Evolutionary conservation across 2,113 vertebrate species (phyloP).

Genomic region (Austrofundulus limnaeus): DNA sequence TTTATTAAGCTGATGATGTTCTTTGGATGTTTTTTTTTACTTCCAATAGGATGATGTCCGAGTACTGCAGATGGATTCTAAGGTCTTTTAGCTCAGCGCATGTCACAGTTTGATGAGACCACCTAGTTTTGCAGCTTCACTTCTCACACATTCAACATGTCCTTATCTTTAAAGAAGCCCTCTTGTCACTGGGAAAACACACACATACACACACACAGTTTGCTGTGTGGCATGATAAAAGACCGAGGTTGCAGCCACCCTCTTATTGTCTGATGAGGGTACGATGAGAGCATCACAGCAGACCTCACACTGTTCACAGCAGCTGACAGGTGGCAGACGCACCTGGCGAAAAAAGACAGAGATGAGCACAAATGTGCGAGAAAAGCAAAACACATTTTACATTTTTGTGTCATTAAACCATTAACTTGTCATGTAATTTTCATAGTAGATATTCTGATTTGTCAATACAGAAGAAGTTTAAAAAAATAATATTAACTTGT

Average conservation of each 20-base stretch:
- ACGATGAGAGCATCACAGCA: conserved; percentile 71
- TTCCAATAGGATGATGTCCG: conserved; percentile 15
- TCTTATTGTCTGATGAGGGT: conserved; percentile 61
- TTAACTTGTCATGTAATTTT: too few relatives aligned
- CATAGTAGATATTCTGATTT: conserved; percentile 13
- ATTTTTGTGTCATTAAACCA: background rate
- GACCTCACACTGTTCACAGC: conserved; percentile 65
- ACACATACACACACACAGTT: conserved; percentile 18
- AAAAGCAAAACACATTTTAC: background rate
- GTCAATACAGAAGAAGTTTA: background rate
- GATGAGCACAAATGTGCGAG: conserved; percentile 18
- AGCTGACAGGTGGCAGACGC: conserved; percentile 54
- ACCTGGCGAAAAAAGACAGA: conserved; percentile 44
- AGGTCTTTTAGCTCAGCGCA: conserved; percentile 25
- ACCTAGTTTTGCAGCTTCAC: conserved; percentile 46
- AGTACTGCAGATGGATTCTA: conserved; percentile 19
- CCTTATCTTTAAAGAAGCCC: conserved; percentile 62
- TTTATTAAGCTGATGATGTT: conserved; percentile 28
- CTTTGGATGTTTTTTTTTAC: conserved; percentile 37
- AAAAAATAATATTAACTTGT: background rate
- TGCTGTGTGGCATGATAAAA: conserved; percentile 46
- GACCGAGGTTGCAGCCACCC: conserved; percentile 14
- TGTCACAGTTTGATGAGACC: conserved; percentile 54
- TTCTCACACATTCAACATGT: conserved; percentile 8
- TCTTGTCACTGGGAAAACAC: conserved; percentile 27